A percentile compares a stretch with the other conserved stretches of the same genome.
Conservation (phyloP, 2,113 vertebrate genomes). For the Chroicocephalus ridibundus region DNA sequence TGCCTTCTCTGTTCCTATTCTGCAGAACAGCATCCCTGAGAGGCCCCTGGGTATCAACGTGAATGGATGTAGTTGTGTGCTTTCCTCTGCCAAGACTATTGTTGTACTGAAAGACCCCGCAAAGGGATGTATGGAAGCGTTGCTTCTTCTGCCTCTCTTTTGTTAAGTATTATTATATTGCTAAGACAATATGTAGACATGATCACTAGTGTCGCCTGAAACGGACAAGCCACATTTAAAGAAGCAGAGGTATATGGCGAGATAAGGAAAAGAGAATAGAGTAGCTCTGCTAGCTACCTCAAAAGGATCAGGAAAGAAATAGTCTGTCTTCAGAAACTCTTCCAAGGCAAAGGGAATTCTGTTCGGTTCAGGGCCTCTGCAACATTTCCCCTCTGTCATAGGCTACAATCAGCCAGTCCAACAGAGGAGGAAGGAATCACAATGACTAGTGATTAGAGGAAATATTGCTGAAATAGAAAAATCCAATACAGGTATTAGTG, state of each 20-base stretch:
- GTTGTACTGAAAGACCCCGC: neutral
- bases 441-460: neutral
- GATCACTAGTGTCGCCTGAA: neutral
- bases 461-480: neutral
- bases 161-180: neutral
- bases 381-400: neutral
- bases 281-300: neutral
- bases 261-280: neutral
- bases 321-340: neutral
- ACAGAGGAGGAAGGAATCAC: neutral
- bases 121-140: neutral
- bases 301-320: neutral
- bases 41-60: neutral
- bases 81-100: neutral
- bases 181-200: neutral
- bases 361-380: neutral
- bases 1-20: neutral
- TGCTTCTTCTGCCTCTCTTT: neutral
- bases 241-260: neutral
- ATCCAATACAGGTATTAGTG: neutral
- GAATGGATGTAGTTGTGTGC: neutral
- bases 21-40: neutral
- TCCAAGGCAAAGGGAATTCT: neutral
- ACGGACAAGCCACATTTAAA: neutral
- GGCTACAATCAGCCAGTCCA: neutral